Percentiles rank a stretch among this genome's conserved stretches.
These are phyloP conservation scores for Pyrochroa serraticornis DNA, from an alignment of 2,888 invertebrate species.

Conservation along the genomic window DNA sequence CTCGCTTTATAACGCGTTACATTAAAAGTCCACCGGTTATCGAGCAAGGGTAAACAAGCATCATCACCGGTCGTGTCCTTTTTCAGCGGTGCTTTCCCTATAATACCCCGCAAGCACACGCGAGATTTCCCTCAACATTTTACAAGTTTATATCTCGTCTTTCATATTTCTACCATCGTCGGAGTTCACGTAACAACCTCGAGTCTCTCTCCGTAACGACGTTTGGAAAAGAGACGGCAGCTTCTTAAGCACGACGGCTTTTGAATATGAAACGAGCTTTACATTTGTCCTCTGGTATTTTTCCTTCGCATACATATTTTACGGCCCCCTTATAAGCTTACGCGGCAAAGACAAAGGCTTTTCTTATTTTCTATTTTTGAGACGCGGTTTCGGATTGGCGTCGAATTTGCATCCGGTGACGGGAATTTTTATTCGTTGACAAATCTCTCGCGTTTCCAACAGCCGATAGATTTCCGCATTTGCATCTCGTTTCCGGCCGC, in stretches of 20 bases:
- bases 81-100: neutral
- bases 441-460: constrained; percentile 7
- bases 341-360: constrained; percentile 32
- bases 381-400: constrained; percentile 16
- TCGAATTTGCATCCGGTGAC: constrained; percentile 8
- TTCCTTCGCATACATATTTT: constrained; percentile 35
- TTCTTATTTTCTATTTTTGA: constrained; percentile 34
- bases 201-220: constrained; percentile 8
- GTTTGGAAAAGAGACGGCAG: constrained; percentile 21
- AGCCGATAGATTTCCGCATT: constrained; percentile 10
- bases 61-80: neutral
- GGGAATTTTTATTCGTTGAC: constrained; percentile 7
- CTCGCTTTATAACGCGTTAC: no score
- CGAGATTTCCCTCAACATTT: constrained; percentile 11
- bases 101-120: constrained; percentile 9
- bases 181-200: constrained; percentile 12
- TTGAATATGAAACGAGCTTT: constrained; percentile 37
- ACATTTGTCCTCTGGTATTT: constrained; percentile 36
- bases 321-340: constrained; percentile 30
- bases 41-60: no score
- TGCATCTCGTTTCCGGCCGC: constrained; percentile 3
- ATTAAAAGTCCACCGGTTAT: no score
- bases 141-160: constrained; percentile 21
- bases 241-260: constrained; percentile 30
- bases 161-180: constrained; percentile 6